These are phyloP conservation scores for Hapalemur alaotrensis DNA, from an alignment of 2,797 vertebrate species.

Conservation along the genomic window DNA sequence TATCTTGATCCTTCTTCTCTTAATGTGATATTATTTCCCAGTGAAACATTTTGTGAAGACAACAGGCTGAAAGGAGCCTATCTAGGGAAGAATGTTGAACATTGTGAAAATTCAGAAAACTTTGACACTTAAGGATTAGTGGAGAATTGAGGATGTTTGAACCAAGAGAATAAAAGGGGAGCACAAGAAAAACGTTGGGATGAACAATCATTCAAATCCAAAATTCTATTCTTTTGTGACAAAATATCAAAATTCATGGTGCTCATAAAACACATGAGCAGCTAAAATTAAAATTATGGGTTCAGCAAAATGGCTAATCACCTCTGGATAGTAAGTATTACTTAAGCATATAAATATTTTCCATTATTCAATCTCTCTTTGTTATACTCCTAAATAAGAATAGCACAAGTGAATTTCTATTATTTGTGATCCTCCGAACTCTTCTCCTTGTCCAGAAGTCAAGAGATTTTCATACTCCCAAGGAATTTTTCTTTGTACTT, in stretches of 20 bases:
- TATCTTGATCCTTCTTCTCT: neutral
- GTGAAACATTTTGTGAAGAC: neutral
- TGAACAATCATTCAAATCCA: neutral
- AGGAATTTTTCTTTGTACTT: neutral
- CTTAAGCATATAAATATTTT: neutral
- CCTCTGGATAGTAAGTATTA: neutral
- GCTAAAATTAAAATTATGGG: neutral
- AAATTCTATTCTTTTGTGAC: neutral
- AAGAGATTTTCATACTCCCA: neutral
- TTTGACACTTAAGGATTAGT: neutral
- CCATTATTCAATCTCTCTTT: neutral
- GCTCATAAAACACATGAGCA: neutral
- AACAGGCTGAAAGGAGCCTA: neutral
- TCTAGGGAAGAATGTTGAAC: neutral
- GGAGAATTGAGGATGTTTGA: neutral
- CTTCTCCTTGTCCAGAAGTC: neutral
- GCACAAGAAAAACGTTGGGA: neutral
- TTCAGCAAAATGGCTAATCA: neutral
- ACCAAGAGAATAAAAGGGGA: neutral
- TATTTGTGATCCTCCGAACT: neutral
- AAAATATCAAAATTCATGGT: neutral
- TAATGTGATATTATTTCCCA: neutral
- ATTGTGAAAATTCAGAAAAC: neutral
- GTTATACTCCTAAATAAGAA: neutral
- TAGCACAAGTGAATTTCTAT: neutral